Conservation (phyloP, 2,113 vertebrate species). For the Zapus hudsonius region DNA sequence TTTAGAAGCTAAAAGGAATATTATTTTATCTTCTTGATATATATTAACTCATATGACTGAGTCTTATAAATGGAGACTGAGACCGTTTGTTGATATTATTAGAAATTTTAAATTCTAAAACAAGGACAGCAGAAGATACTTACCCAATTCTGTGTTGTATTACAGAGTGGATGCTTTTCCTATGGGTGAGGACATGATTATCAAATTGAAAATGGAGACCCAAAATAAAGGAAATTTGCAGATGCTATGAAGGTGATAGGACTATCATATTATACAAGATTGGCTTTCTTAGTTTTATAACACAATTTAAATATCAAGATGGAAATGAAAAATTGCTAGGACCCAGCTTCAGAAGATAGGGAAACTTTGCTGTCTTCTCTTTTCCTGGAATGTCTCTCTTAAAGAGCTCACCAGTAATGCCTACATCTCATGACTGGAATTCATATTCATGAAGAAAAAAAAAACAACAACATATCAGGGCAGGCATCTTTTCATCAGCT, state of each 20-base stretch:
- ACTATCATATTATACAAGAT: background rate
- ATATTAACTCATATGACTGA: background rate
- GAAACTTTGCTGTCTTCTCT: background rate
- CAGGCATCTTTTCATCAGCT: background rate
- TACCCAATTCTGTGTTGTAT: background rate
- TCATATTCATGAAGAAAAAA: background rate
- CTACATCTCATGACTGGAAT: background rate
- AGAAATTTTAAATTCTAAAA: constrained; percentile 6
- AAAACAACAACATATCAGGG: background rate
- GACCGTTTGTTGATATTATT: background rate
- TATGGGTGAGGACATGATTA: background rate
- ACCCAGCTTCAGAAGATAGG: background rate
- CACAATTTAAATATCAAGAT: background rate
- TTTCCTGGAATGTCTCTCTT: background rate
- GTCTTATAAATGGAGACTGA: background rate
- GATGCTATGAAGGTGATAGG: background rate
- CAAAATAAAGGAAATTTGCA: background rate
- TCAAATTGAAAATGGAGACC: background rate
- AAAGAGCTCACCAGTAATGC: background rate
- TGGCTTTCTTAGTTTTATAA: background rate
- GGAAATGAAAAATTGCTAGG: background rate
- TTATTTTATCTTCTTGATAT: constrained; percentile 54
- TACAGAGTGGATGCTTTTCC: background rate
- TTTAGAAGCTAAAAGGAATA: constrained; percentile 31
- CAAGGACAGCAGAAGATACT: background rate